Percentiles rank a stretch among this genome's conserved stretches.
Evolutionary conservation across 2,888 invertebrate genomes (phyloP).

Genomic region (Euplagia quadripunctaria): DNA sequence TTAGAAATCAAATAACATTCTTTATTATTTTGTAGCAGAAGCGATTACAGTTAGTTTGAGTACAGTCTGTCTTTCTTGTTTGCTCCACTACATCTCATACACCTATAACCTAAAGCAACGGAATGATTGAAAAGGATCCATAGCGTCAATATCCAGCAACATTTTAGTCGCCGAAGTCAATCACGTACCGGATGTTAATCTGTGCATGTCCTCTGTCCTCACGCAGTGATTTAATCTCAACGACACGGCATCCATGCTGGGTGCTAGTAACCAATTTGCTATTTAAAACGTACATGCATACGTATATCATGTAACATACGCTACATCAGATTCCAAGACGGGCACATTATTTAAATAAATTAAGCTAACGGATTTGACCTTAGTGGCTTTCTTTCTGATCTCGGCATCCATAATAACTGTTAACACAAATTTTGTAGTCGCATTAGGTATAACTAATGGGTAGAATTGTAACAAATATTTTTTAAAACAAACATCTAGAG

Average conservation of each 20-base stretch:
- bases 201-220: slow-evolving; percentile 51
- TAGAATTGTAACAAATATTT: background rate
- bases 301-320: background rate
- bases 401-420: slow-evolving; percentile 30
- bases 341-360: slow-evolving; percentile 22
- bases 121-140: background rate
- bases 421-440: slow-evolving; percentile 1
- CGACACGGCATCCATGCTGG: slow-evolving; percentile 43
- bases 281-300: slow-evolving; percentile 42
- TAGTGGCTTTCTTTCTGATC: slow-evolving; percentile 46
- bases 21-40: background rate
- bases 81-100: background rate
- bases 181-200: slow-evolving; percentile 66
- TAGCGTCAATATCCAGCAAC: slow-evolving; percentile 20
- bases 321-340: slow-evolving; percentile 7
- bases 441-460: background rate
- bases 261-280: slow-evolving; percentile 45
- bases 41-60: too few relatives aligned
- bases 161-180: slow-evolving; percentile 47
- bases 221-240: slow-evolving; percentile 60
- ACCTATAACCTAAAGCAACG: background rate
- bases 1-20: background rate
- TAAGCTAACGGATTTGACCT: slow-evolving; percentile 44
- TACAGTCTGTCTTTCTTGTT: background rate
- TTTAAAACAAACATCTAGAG: background rate